These are phyloP conservation scores for Timema podura DNA, from an alignment of 2,888 invertebrate species.

Conservation along the genomic window DNA sequence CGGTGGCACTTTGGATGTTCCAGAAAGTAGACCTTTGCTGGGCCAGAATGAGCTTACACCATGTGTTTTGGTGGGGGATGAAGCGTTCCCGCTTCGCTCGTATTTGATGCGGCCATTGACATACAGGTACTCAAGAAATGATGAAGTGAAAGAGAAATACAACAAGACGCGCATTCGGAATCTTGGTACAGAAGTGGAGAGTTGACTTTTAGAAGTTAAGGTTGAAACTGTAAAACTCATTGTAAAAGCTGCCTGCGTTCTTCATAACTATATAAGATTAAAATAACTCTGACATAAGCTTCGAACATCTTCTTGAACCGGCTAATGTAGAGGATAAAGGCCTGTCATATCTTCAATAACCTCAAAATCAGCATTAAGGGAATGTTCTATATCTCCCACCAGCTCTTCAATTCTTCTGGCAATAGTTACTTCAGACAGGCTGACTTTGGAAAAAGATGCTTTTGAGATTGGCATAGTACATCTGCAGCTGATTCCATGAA, in stretches of 20 bases:
- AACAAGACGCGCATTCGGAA: neutral
- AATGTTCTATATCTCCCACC: too few species aligned
- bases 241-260: slow-evolving; percentile 2
- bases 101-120: slow-evolving; percentile 3
- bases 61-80: neutral
- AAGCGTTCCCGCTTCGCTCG: neutral
- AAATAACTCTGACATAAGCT: neutral
- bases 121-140: neutral
- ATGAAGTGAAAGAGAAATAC: neutral
- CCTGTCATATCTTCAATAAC: too few species aligned
- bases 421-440: too few species aligned
- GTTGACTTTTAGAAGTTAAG: neutral
- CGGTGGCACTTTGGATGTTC: neutral
- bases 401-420: too few species aligned
- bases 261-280: neutral
- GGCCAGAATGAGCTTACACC: neutral
- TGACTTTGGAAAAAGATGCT: too few species aligned
- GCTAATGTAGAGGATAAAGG: neutral
- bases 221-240: neutral
- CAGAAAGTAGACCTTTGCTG: neutral
- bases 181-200: slow-evolving; percentile 9
- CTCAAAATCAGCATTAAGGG: too few species aligned
- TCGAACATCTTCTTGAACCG: neutral
- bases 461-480: too few species aligned
- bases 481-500: too few species aligned